Evolutionary conservation across 2,888 invertebrate genomes (phyloP), one percentile per base, ranked within the genome.

Genomic region (Aphidoletes aphidimyza): DNA sequence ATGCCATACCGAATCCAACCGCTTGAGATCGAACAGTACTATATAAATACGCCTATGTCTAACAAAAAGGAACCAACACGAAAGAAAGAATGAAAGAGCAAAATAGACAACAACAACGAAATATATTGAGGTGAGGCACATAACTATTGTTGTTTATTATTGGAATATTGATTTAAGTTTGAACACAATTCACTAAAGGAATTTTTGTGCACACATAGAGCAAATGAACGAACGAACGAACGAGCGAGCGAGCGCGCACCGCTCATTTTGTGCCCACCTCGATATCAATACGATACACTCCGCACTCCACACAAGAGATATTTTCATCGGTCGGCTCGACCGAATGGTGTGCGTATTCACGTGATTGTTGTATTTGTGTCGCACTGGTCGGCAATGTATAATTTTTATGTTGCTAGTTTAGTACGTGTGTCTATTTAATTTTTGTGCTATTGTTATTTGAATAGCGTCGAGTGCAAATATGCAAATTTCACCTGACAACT

Each of bases 101-200:
- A 47, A 3, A 47, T 8, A 47, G 47, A 39, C 6, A 39, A 11
- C 5, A 39, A 39, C 6, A 39, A 39, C n/a, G 39, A 54, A 22
- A n/a, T 69, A 69, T 69, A 69, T 69, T 69, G 69, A 69, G 69
- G 69, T 69, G 69, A 69, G 69, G 69, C 69, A 69, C 69, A 69
- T 69, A 69, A 69, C 69, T 69, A 69, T 69, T 69, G 69, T 69
- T 69, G 69, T 69, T 69, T 69, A 69, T 69, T 69, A 69, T 69
- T 69, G 69, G 69, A 69, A 69, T 69, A 69, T 69, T 69, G 69
- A 69, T 69, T 69, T 69, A 69, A 69, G 69, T 69, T n/a, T 69
- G 69, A 30, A 69, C 69, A 69, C 69, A 69, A 69, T 69, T 69
- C 69, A 69, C 69, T 30, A 69, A 69, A 69, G 69, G 69, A 69